phyloP scores from a whole-genome alignment of 23 tunicate genomes.

The Botrylloides violaceus region DNA sequence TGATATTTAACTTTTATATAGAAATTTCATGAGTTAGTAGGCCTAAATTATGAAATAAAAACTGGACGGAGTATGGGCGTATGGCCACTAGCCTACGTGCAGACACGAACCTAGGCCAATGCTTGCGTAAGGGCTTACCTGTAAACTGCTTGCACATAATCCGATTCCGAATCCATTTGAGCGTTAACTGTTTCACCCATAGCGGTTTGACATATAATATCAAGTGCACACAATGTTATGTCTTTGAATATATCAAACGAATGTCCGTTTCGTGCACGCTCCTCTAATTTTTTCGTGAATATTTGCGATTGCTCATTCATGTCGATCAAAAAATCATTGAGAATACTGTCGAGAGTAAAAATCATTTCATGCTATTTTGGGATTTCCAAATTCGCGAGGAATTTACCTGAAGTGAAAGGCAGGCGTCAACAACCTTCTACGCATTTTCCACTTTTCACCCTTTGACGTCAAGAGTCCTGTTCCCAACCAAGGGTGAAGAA shows the following conservation, averaged over 20 bases:
- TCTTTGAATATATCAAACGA: constrained; percentile 38
- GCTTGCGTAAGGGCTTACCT: constrained; percentile 34
- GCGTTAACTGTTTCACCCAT: constrained; percentile 91
- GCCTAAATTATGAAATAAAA: too few species aligned
- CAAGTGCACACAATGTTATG: constrained; percentile 72
- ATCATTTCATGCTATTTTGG: background rate
- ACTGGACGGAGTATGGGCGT: too few species aligned
- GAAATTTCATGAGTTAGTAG: too few species aligned
- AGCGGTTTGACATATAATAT: constrained; percentile 76
- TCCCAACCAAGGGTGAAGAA: constrained; percentile 80
- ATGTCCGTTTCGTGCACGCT: constrained; percentile 9
- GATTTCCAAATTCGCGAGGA: background rate
- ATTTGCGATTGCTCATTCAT: constrained; percentile 36
- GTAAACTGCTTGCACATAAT: constrained; percentile 60
- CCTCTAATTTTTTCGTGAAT: constrained; percentile 20
- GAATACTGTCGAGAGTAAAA: constrained; percentile 1
- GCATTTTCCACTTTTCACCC: constrained; percentile 86
- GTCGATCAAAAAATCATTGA: constrained; percentile 4
- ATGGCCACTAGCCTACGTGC: too few species aligned
- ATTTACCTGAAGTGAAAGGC: constrained; percentile 71
- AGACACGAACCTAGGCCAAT: too few species aligned
- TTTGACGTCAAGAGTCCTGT: constrained; percentile 65
- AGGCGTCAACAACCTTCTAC: constrained; percentile 86
- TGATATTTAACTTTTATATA: too few species aligned
- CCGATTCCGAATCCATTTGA: constrained; percentile 52